Conservation (phyloP, 1,140 invertebrate species). For the Leptoteleia sp. region DNA sequence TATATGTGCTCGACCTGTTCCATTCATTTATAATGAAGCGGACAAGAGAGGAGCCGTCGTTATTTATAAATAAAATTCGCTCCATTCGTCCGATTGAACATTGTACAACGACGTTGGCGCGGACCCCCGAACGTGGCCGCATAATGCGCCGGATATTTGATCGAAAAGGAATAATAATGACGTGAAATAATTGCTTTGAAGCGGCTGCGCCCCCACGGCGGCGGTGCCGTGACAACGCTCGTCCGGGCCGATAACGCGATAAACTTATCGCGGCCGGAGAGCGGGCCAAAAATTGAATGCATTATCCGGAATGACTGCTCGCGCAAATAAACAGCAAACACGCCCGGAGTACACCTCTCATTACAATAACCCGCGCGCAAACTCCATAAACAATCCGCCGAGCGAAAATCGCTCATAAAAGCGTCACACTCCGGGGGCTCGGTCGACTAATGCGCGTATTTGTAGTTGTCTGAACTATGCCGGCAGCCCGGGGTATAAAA, state of each 20-base stretch:
- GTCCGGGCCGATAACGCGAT: neutral
- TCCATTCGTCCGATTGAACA: too few species aligned
- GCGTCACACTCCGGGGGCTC: constrained; percentile 26
- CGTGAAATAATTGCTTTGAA: too few species aligned
- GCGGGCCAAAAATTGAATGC: constrained; percentile 28
- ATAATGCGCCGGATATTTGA: neutral
- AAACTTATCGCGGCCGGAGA: constrained; percentile 15
- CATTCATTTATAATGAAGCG: too few species aligned
- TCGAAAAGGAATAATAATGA: too few species aligned
- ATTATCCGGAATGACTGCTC: constrained; percentile 16
- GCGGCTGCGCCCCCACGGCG: too few species aligned
- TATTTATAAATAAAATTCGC: too few species aligned
- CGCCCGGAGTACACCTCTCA: too few species aligned
- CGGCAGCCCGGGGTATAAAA: constrained; percentile 28
- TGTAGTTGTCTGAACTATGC: constrained; percentile 51
- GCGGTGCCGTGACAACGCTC: neutral
- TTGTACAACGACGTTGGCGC: too few species aligned
- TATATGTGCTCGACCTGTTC: too few species aligned
- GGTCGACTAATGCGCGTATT: constrained; percentile 46
- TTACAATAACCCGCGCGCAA: constrained; percentile 45
- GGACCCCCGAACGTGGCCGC: too few species aligned
- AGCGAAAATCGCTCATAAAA: constrained; percentile 53
- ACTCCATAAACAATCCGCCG: constrained; percentile 35
- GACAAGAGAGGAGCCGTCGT: too few species aligned
- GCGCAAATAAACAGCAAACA: constrained; percentile 34